Base-by-base conservation (phyloP, 2,888 invertebrate genomes). In the Synergus gifuensis region DNA sequence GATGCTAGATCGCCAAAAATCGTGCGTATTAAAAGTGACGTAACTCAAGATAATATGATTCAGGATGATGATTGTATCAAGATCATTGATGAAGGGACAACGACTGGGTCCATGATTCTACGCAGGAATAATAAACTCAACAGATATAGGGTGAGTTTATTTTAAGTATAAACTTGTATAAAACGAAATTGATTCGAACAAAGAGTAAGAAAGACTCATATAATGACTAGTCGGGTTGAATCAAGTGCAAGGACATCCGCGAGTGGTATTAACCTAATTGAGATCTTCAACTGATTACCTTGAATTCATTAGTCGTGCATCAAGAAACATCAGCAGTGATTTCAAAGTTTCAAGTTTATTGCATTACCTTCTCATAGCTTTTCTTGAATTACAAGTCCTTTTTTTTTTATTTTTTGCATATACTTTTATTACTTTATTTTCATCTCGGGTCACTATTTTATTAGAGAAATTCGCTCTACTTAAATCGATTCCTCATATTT, bases 71-170 rank as follows among this genome's bases (percentile, higher is more conserved):
- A 77, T 8, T 54, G 36, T 36, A 36, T 73, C 8, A 36, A 73
- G 11, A 73, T 49, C 36, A 49, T n/a, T 11, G 36, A 54, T 46
- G 73, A 40, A 36, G 60, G 60, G 0, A 69, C 82, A 22, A 81
- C 76, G 60, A 60, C 67, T 63, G 69, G 80, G 78, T 84, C 86
- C 14, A 82, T 83, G 42, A 81, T 85, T 60, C 80, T 83, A 62
- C 83, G 86, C 44, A 84, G 85, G 58, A 86, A 83, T 82, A 86
- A 87, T 78, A 87, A 87, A 81, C 83, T 88, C 81, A 86, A 85
- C 79, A 85, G 87, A 83, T 87, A 85, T 83, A 87, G 83, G 87
- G 88, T 88, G 79, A 87, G 87, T 87, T 67, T 66, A n/a, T 54
- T 49, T 49, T 2, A 49, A 49, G n/a, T 16, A n/a, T 49, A 16